A percentile compares a stretch with the other conserved stretches of the same genome.
phyloP scores from a whole-genome alignment of 92 coral and sea anemone species.

The Micromussa lordhowensis region DNA sequence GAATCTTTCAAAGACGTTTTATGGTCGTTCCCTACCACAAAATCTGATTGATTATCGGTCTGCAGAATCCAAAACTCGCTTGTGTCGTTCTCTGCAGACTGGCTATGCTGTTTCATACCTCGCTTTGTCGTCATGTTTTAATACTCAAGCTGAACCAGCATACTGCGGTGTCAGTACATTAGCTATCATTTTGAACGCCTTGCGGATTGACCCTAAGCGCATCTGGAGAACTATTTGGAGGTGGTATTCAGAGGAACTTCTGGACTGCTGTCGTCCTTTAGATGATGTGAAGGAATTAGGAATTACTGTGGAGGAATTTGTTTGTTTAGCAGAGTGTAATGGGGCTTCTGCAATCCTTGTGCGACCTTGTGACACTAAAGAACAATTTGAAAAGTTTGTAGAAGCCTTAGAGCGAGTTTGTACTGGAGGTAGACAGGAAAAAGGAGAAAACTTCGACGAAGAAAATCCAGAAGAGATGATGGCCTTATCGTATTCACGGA shows the following conservation, averaged over 20 bases:
- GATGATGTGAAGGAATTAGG: slow-evolving; percentile 78
- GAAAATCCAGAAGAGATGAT: slow-evolving; percentile 69
- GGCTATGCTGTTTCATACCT: slow-evolving; percentile 81
- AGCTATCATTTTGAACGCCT: slow-evolving; percentile 87
- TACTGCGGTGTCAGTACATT: slow-evolving; percentile 91
- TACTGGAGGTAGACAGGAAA: slow-evolving; percentile 45
- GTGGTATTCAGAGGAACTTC: slow-evolving; percentile 90
- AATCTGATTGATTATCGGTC: slow-evolving; percentile 83
- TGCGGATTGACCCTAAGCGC: slow-evolving; percentile 88
- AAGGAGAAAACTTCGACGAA: slow-evolving; percentile 24
- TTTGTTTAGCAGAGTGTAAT: slow-evolving; percentile 86
- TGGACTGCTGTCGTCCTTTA: slow-evolving; percentile 88
- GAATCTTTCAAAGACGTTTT: slow-evolving; percentile 45
- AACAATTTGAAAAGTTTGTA: slow-evolving; percentile 46
- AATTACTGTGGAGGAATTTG: slow-evolving; percentile 84
- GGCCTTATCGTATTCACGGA: slow-evolving; percentile 76
- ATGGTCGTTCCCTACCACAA: slow-evolving; percentile 74
- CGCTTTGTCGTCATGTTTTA: slow-evolving; percentile 81
- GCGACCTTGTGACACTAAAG: slow-evolving; percentile 56
- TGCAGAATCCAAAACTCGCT: slow-evolving; percentile 79
- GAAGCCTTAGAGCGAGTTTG: slow-evolving; percentile 66
- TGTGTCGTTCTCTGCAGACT: slow-evolving; percentile 70
- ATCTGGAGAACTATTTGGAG: slow-evolving; percentile 96
- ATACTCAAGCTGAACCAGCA: slow-evolving; percentile 90
- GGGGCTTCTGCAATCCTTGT: slow-evolving; percentile 78